A percentile compares a stretch with the other conserved stretches of the same genome.
These are phyloP conservation scores for Polyommatus iphigenia DNA, from an alignment of 2,888 invertebrate species.

Conservation along the genomic window DNA sequence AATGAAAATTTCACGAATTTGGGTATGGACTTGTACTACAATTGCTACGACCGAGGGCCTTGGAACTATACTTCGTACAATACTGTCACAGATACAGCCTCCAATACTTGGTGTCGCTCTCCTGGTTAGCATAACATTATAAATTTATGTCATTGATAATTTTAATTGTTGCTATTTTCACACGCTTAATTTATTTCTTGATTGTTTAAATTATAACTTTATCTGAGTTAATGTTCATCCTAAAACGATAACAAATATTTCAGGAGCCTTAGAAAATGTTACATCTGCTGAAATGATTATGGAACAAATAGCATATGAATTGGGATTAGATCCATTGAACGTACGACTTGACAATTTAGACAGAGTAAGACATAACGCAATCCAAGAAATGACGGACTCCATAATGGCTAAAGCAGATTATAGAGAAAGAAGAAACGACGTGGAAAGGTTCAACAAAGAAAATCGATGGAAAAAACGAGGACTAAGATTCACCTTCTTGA, in stretches of 20 bases:
- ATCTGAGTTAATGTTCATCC: too few species aligned
- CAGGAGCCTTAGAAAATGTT: constrained; percentile 83
- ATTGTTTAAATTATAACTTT: too few species aligned
- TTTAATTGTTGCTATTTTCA: background rate
- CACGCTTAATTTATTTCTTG: background rate
- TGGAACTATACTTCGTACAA: constrained; percentile 63
- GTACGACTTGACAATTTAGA: constrained; percentile 64
- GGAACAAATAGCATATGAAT: constrained; percentile 81
- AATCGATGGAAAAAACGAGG: constrained; percentile 91
- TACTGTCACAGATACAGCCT: constrained; percentile 82
- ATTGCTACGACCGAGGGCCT: constrained; percentile 81
- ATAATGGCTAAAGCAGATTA: constrained; percentile 66
- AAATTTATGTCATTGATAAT: background rate
- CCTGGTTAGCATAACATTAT: constrained; percentile 76
- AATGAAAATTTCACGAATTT: constrained; percentile 73
- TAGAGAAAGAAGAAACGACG: constrained; percentile 61
- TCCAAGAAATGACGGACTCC: constrained; percentile 66
- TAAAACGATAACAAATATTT: constrained; percentile 28
- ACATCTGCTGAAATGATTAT: constrained; percentile 82
- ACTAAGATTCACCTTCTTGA: constrained; percentile 83
- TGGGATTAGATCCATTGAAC: constrained; percentile 79
- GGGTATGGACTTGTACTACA: constrained; percentile 61
- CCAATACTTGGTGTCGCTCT: constrained; percentile 83
- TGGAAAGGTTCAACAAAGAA: constrained; percentile 81
- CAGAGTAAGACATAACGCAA: constrained; percentile 64